Evolutionary conservation across 2,888 invertebrate species (phyloP), one percentile per base, ranked within the genome.

Genomic region (Formica aserva): DNA sequence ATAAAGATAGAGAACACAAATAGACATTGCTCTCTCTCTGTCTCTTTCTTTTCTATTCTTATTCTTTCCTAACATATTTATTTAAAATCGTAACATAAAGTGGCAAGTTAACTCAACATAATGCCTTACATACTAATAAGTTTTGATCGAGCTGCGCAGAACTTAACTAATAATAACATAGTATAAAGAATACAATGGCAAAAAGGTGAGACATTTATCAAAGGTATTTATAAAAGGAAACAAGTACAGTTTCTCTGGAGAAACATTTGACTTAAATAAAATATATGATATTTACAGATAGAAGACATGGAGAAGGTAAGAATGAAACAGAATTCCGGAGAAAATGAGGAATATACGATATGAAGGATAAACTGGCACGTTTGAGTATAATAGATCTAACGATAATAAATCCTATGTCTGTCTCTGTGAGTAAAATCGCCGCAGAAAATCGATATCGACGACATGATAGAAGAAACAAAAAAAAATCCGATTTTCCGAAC

Each of bases 61-160:
- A 89, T 88, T 92, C 86, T 86, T 92, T 93, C 93, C 91, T 92
- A 94, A 94, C 92, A 92, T 94, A 92, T 94, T 94, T 94, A 94
- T 94, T 94, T 88, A 29, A 92, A 91, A 92, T 92, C 89, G 91
- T 93, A 38, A 52, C 35, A 76, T 52, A 22, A 35, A 93, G 94
- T 94, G 94, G 94, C 94, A 94, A 94, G 94, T 94, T 18, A 72
- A 60, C 26, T 72, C 60, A 72, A 35, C 72, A 93, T 91, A 91
- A 92, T 93, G 92, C 92, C 94, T 94, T 94, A 94, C 93, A 93
- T 91, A 22, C 63, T 75, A 75, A 63, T 62, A 57, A 18, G 45
- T 15, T 45, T 52, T 52, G n/a, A 48, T 48, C 48, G 5, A 32
- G 15, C 15, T 18, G n/a, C 48, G 4, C 41, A 75, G 45, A 76